Evolutionary conservation across 2,797 vertebrate species (phyloP), one percentile per base, ranked within the genome.

Genomic region (Chromis chromis): DNA sequence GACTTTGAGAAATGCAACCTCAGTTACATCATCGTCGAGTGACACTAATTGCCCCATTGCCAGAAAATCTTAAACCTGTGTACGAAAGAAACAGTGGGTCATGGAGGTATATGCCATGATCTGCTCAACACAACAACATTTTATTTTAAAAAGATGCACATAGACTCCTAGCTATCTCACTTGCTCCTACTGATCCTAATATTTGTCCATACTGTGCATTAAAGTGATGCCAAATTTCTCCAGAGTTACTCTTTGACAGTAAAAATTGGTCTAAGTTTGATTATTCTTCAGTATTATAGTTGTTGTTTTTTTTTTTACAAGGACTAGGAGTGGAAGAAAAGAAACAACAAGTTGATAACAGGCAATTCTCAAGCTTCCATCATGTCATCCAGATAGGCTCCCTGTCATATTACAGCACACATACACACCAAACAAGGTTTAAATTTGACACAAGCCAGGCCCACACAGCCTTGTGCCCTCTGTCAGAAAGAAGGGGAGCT

Each of bases 1-100:
- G 84, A 90, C 83, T 81, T 64, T 1, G 68, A 83, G 70, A 87
- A 89, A 85, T 66, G 67, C 85, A 84, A 57, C 40, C 13, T 21
- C 39, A 56, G 70, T 86, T 88, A 83, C 72, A 77, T 89, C 89
- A 89, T 74, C 56, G 70, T 55, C 21, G 52, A 74, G 69, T 80
- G 78, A 84, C 52, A 65, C 13, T 44, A 49, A 50, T 16, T 28
- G 61, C 65, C 62, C 39, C 50, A 61, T 53, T 73, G 27, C 42
- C 50, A 69, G 13, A 82, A 57, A 65, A 40, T 63, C 63, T 72
- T 56, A 27, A 74, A 77, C 52, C 56, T 54, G 31, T 48, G 53
- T 61, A 62, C 1, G 5, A 77, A 65, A 59, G 54, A 74, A 71
- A 54, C n/a, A 31, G 42, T 50, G 2, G 27, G 19, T 24, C 13